Conservation (phyloP, 2,113 vertebrate species). For the Chloropsis cyanopogon region DNA sequence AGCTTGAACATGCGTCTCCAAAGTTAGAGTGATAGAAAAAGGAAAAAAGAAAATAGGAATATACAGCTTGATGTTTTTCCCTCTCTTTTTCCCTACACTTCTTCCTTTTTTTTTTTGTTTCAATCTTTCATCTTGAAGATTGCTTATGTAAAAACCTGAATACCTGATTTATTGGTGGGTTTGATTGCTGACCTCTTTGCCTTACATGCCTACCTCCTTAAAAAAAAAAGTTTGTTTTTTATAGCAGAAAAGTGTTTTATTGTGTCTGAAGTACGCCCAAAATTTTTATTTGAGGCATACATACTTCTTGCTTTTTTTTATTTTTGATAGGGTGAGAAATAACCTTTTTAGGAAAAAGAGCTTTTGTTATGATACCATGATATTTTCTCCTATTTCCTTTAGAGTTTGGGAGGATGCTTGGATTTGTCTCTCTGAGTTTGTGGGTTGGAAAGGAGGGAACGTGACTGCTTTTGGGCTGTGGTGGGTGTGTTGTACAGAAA, state of each 20-base stretch:
- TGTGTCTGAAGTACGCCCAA: background rate
- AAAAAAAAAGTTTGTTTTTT: background rate
- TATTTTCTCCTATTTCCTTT: background rate
- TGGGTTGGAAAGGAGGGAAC: background rate
- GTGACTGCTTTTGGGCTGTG: background rate
- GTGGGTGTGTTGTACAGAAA: background rate
- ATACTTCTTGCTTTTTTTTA: background rate
- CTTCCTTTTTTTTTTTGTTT: background rate
- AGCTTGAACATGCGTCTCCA: background rate
- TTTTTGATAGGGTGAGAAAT: background rate
- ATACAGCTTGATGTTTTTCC: background rate
- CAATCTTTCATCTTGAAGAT: background rate
- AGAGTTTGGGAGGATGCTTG: background rate
- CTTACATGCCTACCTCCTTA: background rate
- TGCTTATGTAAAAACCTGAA: background rate
- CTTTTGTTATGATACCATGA: background rate
- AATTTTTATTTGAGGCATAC: background rate
- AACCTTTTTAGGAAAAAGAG: background rate
- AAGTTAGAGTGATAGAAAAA: background rate
- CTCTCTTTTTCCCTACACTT: too few relatives aligned
- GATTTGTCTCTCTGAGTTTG: background rate
- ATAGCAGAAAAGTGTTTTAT: background rate
- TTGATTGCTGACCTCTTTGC: background rate
- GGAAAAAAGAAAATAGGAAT: background rate
- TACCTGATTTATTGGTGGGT: background rate